phyloP scores from a whole-genome alignment of 2,113 vertebrate species.

The Zapornia atra region DNA sequence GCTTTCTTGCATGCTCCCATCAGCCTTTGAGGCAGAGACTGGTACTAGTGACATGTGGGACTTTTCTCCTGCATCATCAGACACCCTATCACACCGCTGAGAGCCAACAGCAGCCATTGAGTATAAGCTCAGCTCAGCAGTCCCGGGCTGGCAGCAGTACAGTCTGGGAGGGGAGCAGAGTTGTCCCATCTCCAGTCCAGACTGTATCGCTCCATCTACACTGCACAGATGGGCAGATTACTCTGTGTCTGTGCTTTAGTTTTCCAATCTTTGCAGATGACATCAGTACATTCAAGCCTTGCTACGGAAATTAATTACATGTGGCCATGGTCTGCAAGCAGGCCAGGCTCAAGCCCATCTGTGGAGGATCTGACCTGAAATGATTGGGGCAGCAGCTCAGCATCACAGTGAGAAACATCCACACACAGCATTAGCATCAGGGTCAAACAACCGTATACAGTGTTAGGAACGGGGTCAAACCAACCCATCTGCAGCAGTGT shows the following conservation, averaged over 20 bases:
- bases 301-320: background rate
- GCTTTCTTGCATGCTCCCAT: background rate
- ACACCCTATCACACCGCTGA: background rate
- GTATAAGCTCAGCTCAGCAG: background rate
- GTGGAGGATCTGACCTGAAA: background rate
- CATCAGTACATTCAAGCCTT: background rate
- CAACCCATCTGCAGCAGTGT: background rate
- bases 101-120: background rate
- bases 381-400: background rate
- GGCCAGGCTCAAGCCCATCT: background rate
- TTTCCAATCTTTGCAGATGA: background rate
- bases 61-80: background rate
- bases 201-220: background rate
- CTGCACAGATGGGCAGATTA: background rate
- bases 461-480: background rate
- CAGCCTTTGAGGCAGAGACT: background rate
- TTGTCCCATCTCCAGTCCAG: background rate
- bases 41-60: background rate
- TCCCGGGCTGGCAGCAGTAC: background rate
- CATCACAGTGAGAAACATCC: fast-evolving
- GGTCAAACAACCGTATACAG: fast-evolving
- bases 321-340: background rate
- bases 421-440: background rate
- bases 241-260: background rate
- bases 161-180: background rate